These are phyloP conservation scores for Caenorhabditis inopinata DNA, from an alignment of 1,140 invertebrate genomes.

Conservation along the genomic window DNA sequence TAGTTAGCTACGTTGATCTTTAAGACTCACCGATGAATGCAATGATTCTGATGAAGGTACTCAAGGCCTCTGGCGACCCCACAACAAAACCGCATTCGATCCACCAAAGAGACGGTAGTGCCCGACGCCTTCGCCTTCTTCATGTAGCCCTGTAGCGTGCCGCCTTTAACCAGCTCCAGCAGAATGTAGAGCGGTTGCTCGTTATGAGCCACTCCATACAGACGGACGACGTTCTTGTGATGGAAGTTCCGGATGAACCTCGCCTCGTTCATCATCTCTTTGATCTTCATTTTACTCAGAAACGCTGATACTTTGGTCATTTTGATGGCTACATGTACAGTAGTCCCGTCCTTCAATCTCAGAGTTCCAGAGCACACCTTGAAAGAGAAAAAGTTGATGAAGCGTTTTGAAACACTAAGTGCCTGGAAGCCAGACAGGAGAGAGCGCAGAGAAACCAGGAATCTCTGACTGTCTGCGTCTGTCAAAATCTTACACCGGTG, in stretches of 20 bases:
- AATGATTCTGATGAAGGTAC: constrained; percentile 89
- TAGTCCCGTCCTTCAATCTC: neutral
- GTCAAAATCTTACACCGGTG: too few relatives aligned
- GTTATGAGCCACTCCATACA: constrained; percentile 50
- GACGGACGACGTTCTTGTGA: constrained; percentile 44
- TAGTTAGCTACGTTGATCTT: too few relatives aligned
- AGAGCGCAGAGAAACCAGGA: too few relatives aligned
- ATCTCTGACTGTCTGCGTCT: too few relatives aligned
- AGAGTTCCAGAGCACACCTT: constrained; percentile 26
- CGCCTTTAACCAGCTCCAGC: constrained; percentile 46
- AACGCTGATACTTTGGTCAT: constrained; percentile 8
- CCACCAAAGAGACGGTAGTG: constrained; percentile 6
- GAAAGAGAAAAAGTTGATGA: too few relatives aligned
- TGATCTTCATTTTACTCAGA: constrained; percentile 12
- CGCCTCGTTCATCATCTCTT: constrained; percentile 46
- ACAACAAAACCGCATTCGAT: constrained; percentile 49
- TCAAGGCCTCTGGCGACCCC: constrained; percentile 76
- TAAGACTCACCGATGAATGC: constrained; percentile 76
- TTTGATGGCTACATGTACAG: constrained; percentile 24
- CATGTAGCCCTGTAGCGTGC: constrained; percentile 32
- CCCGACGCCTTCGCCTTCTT: neutral
- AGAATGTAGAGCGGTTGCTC: constrained; percentile 43
- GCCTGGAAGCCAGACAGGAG: too few relatives aligned
- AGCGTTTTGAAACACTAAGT: too few relatives aligned
- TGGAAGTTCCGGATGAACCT: constrained; percentile 34